Evolutionary conservation across 2,797 vertebrate species (phyloP).

Genomic region (Glyptemys insculpta): DNA sequence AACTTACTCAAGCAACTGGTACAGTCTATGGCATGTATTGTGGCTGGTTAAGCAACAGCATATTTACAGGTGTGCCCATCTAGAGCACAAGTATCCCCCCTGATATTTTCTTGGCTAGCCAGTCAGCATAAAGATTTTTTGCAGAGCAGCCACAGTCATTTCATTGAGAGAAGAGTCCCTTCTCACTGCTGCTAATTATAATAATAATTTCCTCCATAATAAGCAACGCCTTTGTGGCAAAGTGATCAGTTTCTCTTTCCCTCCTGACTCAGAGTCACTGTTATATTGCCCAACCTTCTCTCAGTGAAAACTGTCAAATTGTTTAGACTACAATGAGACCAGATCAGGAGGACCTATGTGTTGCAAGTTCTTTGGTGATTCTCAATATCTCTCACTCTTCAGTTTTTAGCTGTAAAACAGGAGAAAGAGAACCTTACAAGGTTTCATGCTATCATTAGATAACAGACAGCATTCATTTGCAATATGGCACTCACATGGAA

Average conservation of each 20-base stretch:
- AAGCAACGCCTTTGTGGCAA: not conserved
- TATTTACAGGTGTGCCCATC: not conserved
- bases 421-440: not conserved
- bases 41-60: not conserved
- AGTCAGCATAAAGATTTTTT: slow-evolving; percentile 30
- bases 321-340: not conserved
- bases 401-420: not conserved
- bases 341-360: not conserved
- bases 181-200: slow-evolving; percentile 51
- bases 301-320: slow-evolving; percentile 18
- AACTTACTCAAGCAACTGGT: not conserved
- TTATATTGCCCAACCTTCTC: not conserved
- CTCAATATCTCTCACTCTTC: not conserved
- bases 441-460: not conserved
- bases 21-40: not conserved
- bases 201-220: slow-evolving; percentile 46
- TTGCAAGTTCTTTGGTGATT: not conserved
- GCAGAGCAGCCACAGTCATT: slow-evolving; percentile 34
- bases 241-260: slow-evolving; percentile 47
- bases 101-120: slow-evolving; percentile 33
- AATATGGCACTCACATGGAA: not conserved
- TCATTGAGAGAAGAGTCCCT: slow-evolving; percentile 37
- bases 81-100: slow-evolving; percentile 53
- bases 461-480: not conserved
- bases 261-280: not conserved